A percentile compares a stretch with the other conserved stretches of the same genome.
Conservation (phyloP, 2,888 invertebrate species). For the Nomada ruficornis region DNA sequence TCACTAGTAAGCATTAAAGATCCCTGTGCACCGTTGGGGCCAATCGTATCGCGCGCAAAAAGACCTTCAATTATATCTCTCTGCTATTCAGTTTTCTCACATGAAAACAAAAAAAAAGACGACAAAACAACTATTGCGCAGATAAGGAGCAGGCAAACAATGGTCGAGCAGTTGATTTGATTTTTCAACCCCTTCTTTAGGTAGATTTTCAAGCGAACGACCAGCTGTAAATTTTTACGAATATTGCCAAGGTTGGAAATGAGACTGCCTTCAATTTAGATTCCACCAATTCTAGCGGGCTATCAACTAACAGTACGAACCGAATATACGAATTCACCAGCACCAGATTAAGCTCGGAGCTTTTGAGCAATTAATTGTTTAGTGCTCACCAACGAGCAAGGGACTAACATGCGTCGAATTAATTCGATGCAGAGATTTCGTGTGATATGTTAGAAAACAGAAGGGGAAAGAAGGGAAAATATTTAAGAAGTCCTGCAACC, state of each 20-base stretch:
- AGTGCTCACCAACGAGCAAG: too few relatives aligned
- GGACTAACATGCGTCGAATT: background rate
- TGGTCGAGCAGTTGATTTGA: background rate
- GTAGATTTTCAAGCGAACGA: background rate
- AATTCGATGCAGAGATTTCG: background rate
- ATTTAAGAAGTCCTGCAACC: too few relatives aligned
- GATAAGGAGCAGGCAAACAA: conserved; percentile 13
- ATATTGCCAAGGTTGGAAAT: background rate
- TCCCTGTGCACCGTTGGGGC: background rate
- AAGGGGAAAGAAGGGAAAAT: conserved; percentile 11
- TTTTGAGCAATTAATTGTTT: background rate
- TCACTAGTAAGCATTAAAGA: conserved; percentile 42
- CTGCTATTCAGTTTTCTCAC: background rate
- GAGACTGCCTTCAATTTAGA: conserved; percentile 5
- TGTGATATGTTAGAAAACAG: background rate
- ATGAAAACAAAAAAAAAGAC: too few relatives aligned
- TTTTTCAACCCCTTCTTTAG: background rate
- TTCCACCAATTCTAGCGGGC: background rate
- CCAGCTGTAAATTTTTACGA: background rate
- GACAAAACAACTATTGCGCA: background rate
- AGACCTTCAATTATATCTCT: conserved; percentile 14
- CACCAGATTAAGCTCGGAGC: background rate
- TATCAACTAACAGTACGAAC: background rate
- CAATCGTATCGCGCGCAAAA: conserved; percentile 1
- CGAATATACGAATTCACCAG: background rate